Percentiles rank a stretch among this genome's conserved stretches.
phyloP scores from a whole-genome alignment of 2,113 vertebrate genomes.

The Triplophysa tibetana region DNA sequence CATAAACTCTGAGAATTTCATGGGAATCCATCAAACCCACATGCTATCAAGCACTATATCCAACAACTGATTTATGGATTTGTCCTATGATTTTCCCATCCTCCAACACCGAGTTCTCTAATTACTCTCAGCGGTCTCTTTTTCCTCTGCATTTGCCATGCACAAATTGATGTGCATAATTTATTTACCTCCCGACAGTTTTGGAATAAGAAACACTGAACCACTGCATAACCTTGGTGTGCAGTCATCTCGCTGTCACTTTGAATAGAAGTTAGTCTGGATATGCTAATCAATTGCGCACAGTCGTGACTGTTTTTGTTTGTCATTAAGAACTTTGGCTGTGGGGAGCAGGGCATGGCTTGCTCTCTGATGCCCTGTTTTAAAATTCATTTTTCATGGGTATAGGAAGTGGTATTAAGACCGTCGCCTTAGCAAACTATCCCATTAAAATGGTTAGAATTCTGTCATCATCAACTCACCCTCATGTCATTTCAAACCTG shows the following conservation, averaged over 20 bases:
- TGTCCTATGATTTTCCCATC: constrained; percentile 45
- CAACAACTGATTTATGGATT: constrained; percentile 67
- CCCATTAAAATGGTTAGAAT: too few species aligned
- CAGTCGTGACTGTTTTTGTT: constrained; percentile 36
- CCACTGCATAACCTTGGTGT: constrained; percentile 61
- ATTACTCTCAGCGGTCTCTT: constrained; percentile 64
- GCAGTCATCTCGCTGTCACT: constrained; percentile 52
- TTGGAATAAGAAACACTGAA: constrained; percentile 67
- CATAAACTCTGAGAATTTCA: constrained; percentile 52
- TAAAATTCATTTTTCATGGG: constrained; percentile 45
- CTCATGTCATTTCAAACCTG: too few species aligned
- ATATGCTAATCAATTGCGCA: constrained; percentile 51
- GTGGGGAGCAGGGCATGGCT: not conserved
- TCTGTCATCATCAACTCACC: too few species aligned
- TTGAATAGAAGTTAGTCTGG: constrained; percentile 50
- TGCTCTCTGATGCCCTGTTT: constrained; percentile 7
- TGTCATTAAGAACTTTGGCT: constrained; percentile 20
- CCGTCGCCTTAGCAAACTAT: not conserved
- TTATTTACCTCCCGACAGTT: constrained; percentile 66
- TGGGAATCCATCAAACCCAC: constrained; percentile 53
- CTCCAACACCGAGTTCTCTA: constrained; percentile 62
- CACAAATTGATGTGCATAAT: constrained; percentile 66
- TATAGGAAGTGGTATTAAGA: not conserved
- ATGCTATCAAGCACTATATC: constrained; percentile 54
- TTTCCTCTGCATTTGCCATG: constrained; percentile 47